Evolutionary conservation across 2,113 vertebrate species (phyloP).

Genomic region (Sminthopsis crassicaudata): DNA sequence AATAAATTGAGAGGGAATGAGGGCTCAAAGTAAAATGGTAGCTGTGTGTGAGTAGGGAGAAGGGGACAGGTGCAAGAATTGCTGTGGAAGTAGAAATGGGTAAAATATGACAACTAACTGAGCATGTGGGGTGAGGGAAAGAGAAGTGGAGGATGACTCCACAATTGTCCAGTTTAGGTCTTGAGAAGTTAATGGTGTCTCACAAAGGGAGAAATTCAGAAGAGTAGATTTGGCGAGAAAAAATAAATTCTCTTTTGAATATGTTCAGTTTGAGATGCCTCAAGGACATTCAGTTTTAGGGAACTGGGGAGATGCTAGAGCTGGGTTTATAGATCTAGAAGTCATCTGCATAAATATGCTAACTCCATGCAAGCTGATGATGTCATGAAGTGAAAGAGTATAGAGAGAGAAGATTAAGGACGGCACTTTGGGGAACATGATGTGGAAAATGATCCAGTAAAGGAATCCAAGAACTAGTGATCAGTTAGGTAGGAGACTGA

Average conservation of each 20-base stretch:
- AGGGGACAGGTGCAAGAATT: not conserved
- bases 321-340: not conserved
- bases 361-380: not conserved
- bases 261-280: not conserved
- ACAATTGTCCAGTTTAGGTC: not conserved
- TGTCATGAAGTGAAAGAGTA: not conserved
- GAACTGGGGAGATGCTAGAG: not conserved
- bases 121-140: not conserved
- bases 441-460: not conserved
- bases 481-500: not conserved
- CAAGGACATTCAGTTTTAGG: not conserved
- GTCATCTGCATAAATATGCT: not conserved
- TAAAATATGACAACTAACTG: not conserved
- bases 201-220: not conserved
- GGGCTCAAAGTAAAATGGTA: not conserved
- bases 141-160: not conserved
- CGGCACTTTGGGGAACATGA: not conserved
- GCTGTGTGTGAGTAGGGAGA: not conserved
- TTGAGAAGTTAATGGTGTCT: not conserved
- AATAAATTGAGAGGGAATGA: not conserved
- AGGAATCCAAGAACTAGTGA: not conserved
- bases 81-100: not conserved
- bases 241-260: not conserved
- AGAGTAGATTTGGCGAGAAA: not conserved
- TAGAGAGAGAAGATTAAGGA: not conserved